These are phyloP conservation scores for Delichon dasypus DNA, from an alignment of 2,797 vertebrate species.

Conservation along the genomic window DNA sequence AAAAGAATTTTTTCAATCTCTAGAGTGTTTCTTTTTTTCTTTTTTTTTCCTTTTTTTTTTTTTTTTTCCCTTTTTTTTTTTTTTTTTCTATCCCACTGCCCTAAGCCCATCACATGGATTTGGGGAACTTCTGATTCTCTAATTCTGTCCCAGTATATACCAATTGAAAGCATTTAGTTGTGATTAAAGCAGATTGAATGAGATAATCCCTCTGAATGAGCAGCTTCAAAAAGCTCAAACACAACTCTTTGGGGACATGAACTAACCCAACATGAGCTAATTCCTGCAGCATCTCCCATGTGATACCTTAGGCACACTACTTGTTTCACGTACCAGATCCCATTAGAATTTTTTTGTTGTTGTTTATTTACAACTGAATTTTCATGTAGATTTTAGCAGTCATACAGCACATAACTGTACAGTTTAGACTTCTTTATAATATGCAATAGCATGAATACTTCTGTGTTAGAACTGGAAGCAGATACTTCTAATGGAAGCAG, in stretches of 20 bases:
- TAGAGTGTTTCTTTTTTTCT: neutral
- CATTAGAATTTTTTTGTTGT: neutral
- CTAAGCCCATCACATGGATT: constrained; percentile 62
- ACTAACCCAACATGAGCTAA: constrained; percentile 76
- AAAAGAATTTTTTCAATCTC: neutral
- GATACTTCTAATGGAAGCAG: neutral
- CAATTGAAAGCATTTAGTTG: constrained; percentile 88
- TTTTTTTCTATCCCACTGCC: neutral
- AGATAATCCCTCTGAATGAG: constrained; percentile 89
- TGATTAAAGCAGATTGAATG: constrained; percentile 90
- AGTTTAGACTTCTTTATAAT: neutral
- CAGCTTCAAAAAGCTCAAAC: constrained; percentile 85
- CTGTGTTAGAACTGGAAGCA: neutral
- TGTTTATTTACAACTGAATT: neutral
- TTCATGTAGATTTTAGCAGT: neutral
- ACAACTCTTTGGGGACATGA: constrained; percentile 76
- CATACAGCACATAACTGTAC: neutral
- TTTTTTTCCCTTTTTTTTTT: too few species aligned
- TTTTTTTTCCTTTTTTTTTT: too few species aligned
- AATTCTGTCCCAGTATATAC: constrained; percentile 75
- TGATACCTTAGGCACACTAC: neutral
- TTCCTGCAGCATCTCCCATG: constrained; percentile 72
- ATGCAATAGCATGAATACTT: neutral
- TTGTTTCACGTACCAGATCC: constrained; percentile 42
- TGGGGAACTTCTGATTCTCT: constrained; percentile 70